Conservation (phyloP, 2,888 invertebrate species). For the Orgyia antiqua region DNA sequence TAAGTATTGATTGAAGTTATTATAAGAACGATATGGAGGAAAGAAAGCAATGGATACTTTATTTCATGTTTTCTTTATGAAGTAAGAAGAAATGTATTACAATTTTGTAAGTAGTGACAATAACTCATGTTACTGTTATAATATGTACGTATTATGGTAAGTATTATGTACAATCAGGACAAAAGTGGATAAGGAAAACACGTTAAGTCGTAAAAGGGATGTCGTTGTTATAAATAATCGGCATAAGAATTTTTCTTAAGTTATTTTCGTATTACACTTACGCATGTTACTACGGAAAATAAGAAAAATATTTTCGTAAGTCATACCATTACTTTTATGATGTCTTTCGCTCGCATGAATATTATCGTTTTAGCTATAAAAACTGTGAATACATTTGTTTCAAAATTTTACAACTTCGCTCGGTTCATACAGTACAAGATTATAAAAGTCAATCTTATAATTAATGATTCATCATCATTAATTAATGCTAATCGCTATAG, state of each 20-base stretch:
- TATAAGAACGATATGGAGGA: not conserved
- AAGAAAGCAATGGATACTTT: conserved; percentile 9
- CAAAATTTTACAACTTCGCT: too few species aligned
- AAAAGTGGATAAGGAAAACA: conserved; percentile 10
- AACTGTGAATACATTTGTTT: too few species aligned
- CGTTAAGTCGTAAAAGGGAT: conserved; percentile 2
- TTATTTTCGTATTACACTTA: conserved; percentile 3
- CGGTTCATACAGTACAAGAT: too few species aligned
- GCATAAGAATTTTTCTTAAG: conserved; percentile 1
- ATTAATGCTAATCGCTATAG: too few species aligned
- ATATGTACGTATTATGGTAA: not conserved
- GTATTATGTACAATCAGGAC: conserved; percentile 5
- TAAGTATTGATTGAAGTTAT: not conserved
- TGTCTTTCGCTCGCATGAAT: not conserved
- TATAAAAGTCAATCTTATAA: too few species aligned
- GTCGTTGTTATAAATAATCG: conserved; percentile 3
- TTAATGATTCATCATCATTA: too few species aligned
- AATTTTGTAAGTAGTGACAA: conserved; percentile 20
- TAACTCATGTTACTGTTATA: conserved; percentile 2
- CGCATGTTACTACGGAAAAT: not conserved
- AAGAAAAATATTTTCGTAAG: too few species aligned
- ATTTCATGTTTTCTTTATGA: not conserved
- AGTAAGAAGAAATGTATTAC: not conserved
- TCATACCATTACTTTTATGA: not conserved
- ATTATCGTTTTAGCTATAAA: too few species aligned